Evolutionary conservation across 2,113 vertebrate genomes (phyloP).

Genomic region (Rhegmatorhina hoffmannsi): DNA sequence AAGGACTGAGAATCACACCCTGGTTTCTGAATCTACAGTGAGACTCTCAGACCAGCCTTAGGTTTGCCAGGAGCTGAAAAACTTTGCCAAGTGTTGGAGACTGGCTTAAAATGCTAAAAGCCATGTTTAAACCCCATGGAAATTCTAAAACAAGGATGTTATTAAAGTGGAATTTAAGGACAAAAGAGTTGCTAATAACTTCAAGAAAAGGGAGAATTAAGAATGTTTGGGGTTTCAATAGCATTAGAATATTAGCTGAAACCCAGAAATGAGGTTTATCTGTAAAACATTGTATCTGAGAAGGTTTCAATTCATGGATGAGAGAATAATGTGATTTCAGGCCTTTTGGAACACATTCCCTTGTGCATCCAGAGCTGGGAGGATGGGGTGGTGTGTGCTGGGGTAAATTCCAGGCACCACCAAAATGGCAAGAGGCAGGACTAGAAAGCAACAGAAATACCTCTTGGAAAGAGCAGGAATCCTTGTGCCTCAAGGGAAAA

Average conservation of each 20-base stretch:
- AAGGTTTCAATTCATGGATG: neutral
- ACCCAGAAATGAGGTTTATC: conserved; percentile 20
- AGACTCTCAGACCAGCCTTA: neutral
- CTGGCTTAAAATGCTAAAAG: neutral
- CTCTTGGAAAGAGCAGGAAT: neutral
- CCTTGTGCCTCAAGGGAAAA: neutral
- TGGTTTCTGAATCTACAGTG: fast-evolving
- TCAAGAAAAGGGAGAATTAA: conserved; percentile 46
- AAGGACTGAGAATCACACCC: neutral
- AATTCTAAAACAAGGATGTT: conserved; percentile 46
- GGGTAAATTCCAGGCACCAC: neutral
- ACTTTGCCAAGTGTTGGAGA: conserved; percentile 33
- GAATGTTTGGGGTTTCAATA: conserved; percentile 27
- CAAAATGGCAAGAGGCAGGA: neutral
- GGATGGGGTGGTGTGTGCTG: neutral
- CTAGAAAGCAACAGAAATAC: neutral
- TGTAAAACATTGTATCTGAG: neutral
- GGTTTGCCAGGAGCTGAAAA: neutral
- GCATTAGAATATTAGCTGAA: conserved; percentile 44
- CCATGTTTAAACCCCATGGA: conserved; percentile 50
- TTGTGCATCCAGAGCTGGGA: neutral
- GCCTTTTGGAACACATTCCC: fast-evolving
- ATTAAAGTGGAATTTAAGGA: conserved; percentile 53
- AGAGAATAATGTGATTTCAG: neutral
- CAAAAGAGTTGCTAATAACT: conserved; percentile 34